Conservation (phyloP, 2,113 vertebrate genomes). For the Indri indri region DNA sequence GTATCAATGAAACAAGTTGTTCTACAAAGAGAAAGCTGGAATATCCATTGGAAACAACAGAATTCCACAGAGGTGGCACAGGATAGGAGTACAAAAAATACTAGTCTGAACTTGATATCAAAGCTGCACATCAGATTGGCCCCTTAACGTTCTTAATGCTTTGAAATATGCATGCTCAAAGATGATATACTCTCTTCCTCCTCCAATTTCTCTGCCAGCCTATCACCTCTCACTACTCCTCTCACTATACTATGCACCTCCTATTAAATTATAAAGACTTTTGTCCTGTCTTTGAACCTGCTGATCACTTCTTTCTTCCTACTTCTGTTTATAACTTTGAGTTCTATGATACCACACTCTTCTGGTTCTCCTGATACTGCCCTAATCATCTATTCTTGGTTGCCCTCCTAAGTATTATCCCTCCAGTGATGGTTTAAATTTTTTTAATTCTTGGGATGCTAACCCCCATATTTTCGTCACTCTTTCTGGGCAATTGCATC, state of each 20-base stretch:
- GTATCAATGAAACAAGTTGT: neutral
- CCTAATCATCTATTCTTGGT: neutral
- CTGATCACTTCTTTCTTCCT: neutral
- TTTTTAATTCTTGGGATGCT: neutral
- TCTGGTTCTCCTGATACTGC: neutral
- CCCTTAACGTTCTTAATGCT: neutral
- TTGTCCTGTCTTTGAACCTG: neutral
- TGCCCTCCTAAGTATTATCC: neutral
- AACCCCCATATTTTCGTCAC: neutral
- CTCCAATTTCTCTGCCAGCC: neutral
- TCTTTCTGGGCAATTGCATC: neutral
- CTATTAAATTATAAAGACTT: neutral
- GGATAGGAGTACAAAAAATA: neutral
- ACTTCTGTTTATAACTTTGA: neutral
- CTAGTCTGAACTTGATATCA: neutral
- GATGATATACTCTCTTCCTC: neutral
- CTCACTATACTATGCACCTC: neutral
- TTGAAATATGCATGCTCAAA: neutral
- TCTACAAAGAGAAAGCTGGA: neutral
- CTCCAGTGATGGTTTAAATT: neutral
- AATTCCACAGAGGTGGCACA: neutral
- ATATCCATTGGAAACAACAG: neutral
- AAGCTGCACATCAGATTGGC: neutral
- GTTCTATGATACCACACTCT: neutral
- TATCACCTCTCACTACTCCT: neutral